These are phyloP conservation scores for Callosobruchus maculatus DNA, from an alignment of 2,888 invertebrate species.

Conservation along the genomic window DNA sequence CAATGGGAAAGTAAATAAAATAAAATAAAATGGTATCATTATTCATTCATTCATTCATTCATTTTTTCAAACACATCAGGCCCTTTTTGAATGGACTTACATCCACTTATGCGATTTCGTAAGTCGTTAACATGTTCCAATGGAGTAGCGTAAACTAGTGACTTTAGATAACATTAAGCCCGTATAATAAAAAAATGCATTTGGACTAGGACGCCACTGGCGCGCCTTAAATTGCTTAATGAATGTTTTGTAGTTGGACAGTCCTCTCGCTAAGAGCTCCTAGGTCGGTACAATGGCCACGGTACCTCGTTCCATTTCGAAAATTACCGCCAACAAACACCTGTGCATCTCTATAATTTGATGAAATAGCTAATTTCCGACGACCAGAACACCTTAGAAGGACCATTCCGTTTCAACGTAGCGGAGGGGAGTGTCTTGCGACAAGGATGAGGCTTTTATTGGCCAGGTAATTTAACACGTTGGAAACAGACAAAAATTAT, in stretches of 20 bases:
- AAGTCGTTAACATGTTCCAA: too few relatives aligned
- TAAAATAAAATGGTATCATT: too few relatives aligned
- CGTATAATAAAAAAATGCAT: too few relatives aligned
- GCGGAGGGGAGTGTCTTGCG: constrained; percentile 2
- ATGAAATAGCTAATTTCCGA: constrained; percentile 4
- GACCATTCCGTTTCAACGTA: not conserved
- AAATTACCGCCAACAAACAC: constrained; percentile 39
- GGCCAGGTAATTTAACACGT: not conserved
- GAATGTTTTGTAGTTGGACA: constrained; percentile 35
- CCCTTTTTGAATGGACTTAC: too few relatives aligned
- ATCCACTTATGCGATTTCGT: too few relatives aligned
- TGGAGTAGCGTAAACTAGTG: too few relatives aligned
- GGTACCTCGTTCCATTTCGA: constrained; percentile 38
- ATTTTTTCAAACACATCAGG: too few relatives aligned
- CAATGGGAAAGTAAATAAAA: too few relatives aligned
- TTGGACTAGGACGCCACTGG: constrained; percentile 17
- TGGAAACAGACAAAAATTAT: not conserved
- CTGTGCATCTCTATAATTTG: constrained; percentile 24
- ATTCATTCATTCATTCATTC: too few relatives aligned
- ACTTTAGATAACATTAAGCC: too few relatives aligned
- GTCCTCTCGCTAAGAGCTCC: constrained; percentile 38
- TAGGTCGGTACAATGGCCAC: constrained; percentile 42
- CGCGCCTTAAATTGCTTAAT: constrained; percentile 37
- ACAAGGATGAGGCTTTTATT: not conserved
- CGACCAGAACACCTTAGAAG: not conserved